Base-by-base conservation (phyloP, 30 jellyfish, hydroid and myxozoan genomes). In the Aurelia aurita complex sp. Pacific region DNA sequence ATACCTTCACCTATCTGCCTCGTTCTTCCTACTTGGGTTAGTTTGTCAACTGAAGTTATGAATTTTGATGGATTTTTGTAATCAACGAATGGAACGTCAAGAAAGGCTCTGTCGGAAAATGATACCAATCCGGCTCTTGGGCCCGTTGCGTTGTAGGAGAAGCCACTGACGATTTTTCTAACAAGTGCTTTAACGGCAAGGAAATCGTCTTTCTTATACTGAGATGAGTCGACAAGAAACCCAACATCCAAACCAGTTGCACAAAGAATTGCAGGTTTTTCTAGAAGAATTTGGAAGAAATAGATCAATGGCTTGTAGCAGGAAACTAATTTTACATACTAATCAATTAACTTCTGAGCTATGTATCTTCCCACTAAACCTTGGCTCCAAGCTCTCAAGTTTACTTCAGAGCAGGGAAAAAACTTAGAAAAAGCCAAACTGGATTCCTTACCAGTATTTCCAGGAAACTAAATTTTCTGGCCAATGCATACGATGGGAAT, bases 51-150 rank as follows among this genome's bases (percentile, higher is more conserved):
- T 8, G 94, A 88, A 61, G 23, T 64, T 36, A 68, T 61, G 88
- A 91, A 85, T 59, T 55, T 81, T 40, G 82, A 62, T n/a, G 92
- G 88, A 60, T 88, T 82, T 52, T 74, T 82, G 75, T 85, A 80
- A 29, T 68, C 82, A 16, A 54, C 59, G 77, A 91, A 87, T 11
- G 92, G 92, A 69, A 91, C 65, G 55, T 81, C 82, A 86, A 74
- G 70, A 8, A 67, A 66, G 64, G 94, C 88, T 66, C 54, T 35
- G 66, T 67, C 69, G 12, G 91, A 36, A 78, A 85, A 91, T 51
- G 96, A 53, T 15, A 83, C 84, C 67, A 91, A 74, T 36, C 96
- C 98, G 1, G 96, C 98, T 64, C 92, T 67, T 36, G 98, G 87
- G 65, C 98, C 98, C n/a, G 92, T 65, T n/a, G 71, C 88, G 55